A percentile compares a stretch with the other conserved stretches of the same genome.
Evolutionary conservation across 2,797 vertebrate genomes (phyloP).

Genomic region (Phalloptychus januarius): DNA sequence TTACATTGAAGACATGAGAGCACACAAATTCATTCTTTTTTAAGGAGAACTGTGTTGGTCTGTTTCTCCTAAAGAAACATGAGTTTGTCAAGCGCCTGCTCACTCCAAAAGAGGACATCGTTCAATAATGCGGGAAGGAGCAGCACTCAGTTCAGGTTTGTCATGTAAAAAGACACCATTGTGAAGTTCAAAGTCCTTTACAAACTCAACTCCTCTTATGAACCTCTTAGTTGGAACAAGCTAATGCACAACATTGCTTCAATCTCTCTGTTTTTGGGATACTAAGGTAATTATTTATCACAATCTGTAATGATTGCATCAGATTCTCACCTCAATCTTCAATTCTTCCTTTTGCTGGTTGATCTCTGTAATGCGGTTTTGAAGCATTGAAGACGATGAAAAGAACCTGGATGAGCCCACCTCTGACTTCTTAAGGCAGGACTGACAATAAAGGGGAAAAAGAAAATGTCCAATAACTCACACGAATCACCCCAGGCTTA

Average conservation of each 20-base stretch:
- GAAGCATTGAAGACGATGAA: slow-evolving; percentile 75
- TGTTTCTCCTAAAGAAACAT: background rate
- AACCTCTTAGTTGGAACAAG: background rate
- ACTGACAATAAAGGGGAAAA: slow-evolving; percentile 44
- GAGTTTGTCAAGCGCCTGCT: background rate
- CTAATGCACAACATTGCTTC: background rate
- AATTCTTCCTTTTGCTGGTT: slow-evolving; percentile 89
- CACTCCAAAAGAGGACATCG: background rate
- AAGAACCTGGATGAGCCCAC: slow-evolving; percentile 52
- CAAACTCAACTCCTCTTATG: background rate
- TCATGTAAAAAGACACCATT: background rate
- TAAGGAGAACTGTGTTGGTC: background rate
- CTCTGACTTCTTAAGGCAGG: slow-evolving; percentile 52
- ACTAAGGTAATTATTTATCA: background rate
- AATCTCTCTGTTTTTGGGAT: background rate
- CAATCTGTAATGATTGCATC: background rate
- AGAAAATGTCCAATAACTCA: background rate
- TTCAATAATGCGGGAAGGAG: background rate
- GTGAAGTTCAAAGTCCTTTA: background rate
- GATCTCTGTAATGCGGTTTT: slow-evolving; percentile 85
- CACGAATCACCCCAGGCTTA: background rate
- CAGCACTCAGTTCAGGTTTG: background rate
- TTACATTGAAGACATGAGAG: background rate
- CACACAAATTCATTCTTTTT: background rate
- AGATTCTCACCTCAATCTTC: slow-evolving; percentile 84